Conservation (phyloP, 2,113 vertebrate species). For the Bagarius yarrelli region DNA sequence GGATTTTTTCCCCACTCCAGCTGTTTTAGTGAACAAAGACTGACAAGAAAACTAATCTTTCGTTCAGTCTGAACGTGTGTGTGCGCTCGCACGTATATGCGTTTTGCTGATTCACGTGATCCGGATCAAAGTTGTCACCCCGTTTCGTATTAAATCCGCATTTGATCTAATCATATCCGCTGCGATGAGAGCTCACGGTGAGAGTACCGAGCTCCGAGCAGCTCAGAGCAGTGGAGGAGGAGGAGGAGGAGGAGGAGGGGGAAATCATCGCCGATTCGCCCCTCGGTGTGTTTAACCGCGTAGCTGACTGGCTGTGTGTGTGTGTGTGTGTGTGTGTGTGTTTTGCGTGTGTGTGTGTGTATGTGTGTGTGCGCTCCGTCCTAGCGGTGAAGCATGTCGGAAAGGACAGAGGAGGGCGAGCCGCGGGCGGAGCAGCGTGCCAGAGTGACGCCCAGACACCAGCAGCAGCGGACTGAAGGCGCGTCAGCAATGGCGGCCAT, state of each 20-base stretch:
- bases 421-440: slow-evolving; percentile 90
- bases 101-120: slow-evolving; percentile 7
- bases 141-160: background rate
- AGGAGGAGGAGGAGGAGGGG: background rate
- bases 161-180: background rate
- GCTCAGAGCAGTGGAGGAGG: background rate
- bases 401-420: slow-evolving; percentile 92
- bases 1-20: slow-evolving; percentile 11
- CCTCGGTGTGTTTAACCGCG: background rate
- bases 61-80: background rate
- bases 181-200: background rate
- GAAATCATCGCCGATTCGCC: background rate
- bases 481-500: slow-evolving; percentile 90
- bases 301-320: background rate
- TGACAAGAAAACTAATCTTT: background rate
- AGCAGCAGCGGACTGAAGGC: slow-evolving; percentile 79
- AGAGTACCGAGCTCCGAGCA: background rate
- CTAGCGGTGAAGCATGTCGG: slow-evolving; percentile 99
- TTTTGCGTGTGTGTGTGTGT: slow-evolving; percentile 77
- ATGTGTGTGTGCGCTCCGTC: slow-evolving; percentile 78
- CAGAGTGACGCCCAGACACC: slow-evolving; percentile 85
- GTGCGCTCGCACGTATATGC: background rate
- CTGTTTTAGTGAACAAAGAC: slow-evolving; percentile 12
- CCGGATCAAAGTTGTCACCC: background rate
- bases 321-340: background rate